phyloP scores from a whole-genome alignment of 2,888 invertebrate genomes.

The Smittia aterrima region DNA sequence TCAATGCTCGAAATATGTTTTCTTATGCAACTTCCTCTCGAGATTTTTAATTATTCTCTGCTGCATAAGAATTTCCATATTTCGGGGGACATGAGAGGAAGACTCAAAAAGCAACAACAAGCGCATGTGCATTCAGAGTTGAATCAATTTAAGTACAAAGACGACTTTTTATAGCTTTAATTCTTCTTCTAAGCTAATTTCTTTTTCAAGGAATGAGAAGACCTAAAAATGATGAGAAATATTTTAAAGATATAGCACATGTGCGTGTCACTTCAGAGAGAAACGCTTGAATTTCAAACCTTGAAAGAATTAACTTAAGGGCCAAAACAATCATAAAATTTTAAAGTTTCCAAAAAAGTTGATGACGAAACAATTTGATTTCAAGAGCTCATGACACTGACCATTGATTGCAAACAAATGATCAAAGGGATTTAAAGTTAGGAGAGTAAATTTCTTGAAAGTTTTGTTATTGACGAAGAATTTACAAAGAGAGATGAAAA shows the following conservation, averaged over 20 bases:
- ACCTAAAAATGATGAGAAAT: background rate
- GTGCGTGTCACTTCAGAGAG: background rate
- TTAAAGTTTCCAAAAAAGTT: too few species aligned
- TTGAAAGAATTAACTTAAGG: too few species aligned
- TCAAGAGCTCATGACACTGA: too few species aligned
- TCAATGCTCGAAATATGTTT: background rate
- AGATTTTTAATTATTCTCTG: background rate
- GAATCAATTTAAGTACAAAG: background rate
- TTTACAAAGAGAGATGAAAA: background rate
- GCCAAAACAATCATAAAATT: too few species aligned
- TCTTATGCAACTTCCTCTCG: background rate
- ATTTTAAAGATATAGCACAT: background rate
- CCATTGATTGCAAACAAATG: too few species aligned
- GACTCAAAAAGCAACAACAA: background rate
- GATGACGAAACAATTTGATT: too few species aligned
- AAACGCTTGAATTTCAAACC: too few species aligned
- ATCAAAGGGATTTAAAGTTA: too few species aligned
- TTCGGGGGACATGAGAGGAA: background rate
- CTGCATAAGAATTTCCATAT: background rate
- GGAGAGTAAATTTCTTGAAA: too few species aligned
- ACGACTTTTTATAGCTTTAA: background rate
- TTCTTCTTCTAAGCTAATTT: background rate
- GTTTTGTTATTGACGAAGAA: too few species aligned
- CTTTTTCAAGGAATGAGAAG: background rate
- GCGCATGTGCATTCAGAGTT: background rate